Percentiles rank a stretch among this genome's conserved stretches.
These are phyloP conservation scores for human (Homo sapiens) DNA, from an alignment of 2,113 vertebrate species.

Conservation along the genomic window DNA sequence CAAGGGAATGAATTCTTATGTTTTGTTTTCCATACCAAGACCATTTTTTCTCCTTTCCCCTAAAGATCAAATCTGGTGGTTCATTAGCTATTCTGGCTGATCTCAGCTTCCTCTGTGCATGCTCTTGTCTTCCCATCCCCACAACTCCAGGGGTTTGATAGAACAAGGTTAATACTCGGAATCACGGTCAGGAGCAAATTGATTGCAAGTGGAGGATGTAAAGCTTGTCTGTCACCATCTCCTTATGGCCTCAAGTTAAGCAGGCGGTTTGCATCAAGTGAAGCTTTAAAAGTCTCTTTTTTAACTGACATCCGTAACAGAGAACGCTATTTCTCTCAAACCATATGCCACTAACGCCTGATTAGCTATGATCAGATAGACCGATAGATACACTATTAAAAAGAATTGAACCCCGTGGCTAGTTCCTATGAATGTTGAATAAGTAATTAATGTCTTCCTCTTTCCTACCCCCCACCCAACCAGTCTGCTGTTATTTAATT, in stretches of 20 bases:
- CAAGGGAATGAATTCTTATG: slow-evolving; percentile 18
- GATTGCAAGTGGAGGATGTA: slow-evolving; percentile 54
- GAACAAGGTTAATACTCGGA: slow-evolving; percentile 69
- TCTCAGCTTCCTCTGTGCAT: slow-evolving; percentile 51
- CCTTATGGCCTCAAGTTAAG: slow-evolving; percentile 43
- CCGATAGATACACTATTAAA: not conserved
- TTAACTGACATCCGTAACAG: not conserved
- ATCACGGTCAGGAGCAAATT: slow-evolving; percentile 65
- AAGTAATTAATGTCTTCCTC: slow-evolving; percentile 26
- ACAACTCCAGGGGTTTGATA: slow-evolving; percentile 66
- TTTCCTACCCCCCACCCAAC: not conserved
- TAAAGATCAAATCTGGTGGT: slow-evolving; percentile 66
- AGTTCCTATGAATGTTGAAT: not conserved
- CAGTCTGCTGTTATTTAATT: not conserved
- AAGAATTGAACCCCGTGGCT: not conserved
- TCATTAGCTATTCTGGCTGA: slow-evolving; percentile 74
- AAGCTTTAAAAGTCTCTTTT: slow-evolving; percentile 27
- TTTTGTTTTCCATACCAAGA: slow-evolving; percentile 65
- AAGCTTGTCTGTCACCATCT: slow-evolving; percentile 56
- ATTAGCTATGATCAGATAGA: not conserved
- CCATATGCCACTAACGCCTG: not conserved
- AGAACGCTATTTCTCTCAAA: slow-evolving; percentile 48
- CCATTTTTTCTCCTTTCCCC: slow-evolving; percentile 36
- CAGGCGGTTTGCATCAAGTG: slow-evolving; percentile 29
- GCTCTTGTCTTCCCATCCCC: slow-evolving; percentile 53